phyloP scores from a whole-genome alignment of 2,113 vertebrate genomes.

The Cranoglanis bouderius region DNA sequence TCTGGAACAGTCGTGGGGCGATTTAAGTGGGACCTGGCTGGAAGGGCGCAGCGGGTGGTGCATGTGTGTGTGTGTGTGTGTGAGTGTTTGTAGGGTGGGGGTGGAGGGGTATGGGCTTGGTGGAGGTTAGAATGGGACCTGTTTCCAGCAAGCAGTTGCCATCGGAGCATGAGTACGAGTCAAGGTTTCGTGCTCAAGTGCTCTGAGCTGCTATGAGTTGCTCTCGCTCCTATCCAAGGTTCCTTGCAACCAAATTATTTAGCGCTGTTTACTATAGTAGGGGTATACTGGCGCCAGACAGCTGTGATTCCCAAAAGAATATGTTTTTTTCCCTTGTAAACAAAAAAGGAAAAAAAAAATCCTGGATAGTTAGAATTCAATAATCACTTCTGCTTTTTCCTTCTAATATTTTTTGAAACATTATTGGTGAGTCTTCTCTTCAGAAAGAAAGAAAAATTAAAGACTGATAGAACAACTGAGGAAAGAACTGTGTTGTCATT shows the following conservation, averaged over 20 bases:
- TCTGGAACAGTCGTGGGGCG: constrained; percentile 42
- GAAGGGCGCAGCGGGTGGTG: not conserved
- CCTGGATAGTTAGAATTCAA: constrained; percentile 56
- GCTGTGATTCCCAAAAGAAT: constrained; percentile 55
- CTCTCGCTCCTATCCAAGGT: constrained; percentile 57
- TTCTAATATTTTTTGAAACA: constrained; percentile 54
- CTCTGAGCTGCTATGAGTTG: constrained; percentile 47
- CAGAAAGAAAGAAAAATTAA: not conserved
- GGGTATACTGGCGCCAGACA: constrained; percentile 70
- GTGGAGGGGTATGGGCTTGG: not conserved
- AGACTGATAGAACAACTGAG: not conserved
- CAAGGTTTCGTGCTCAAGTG: constrained; percentile 65
- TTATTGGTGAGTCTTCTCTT: constrained; percentile 43
- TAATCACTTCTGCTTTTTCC: constrained; percentile 49
- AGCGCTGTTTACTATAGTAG: constrained; percentile 75
- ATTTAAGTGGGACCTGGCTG: constrained; percentile 50
- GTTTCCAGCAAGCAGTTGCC: constrained; percentile 46
- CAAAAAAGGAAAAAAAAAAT: constrained; percentile 59
- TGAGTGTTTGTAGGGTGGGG: not conserved
- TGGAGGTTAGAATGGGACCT: not conserved
- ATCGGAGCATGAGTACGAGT: constrained; percentile 37
- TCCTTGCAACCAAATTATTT: constrained; percentile 72
- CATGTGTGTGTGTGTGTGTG: constrained; percentile 10
- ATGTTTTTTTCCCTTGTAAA: constrained; percentile 39
- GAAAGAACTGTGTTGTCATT: not conserved